Percentiles rank a stretch among this genome's conserved stretches.
These are phyloP conservation scores for Lasiurus cinereus DNA, from an alignment of 2,113 vertebrate species.

Conservation along the genomic window DNA sequence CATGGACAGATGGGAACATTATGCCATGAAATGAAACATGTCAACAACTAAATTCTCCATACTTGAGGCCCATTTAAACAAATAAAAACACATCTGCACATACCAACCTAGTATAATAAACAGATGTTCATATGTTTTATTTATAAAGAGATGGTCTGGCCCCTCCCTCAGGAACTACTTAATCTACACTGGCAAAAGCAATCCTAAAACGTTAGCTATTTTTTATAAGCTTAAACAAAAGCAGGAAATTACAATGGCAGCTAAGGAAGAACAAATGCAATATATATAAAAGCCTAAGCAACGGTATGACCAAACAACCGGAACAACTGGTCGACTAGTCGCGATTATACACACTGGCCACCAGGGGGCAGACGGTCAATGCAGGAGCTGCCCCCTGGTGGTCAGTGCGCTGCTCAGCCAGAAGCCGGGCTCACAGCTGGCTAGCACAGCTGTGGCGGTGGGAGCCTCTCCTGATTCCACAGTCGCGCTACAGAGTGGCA, in stretches of 20 bases:
- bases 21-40: not conserved
- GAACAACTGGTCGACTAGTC: too few species aligned
- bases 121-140: not conserved
- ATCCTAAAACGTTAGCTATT: not conserved
- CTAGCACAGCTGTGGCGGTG: too few species aligned
- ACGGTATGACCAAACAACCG: too few species aligned
- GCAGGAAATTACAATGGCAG: not conserved
- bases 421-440: too few species aligned
- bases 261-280: not conserved
- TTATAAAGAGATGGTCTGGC: not conserved
- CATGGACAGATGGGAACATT: not conserved
- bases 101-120: not conserved
- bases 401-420: too few species aligned
- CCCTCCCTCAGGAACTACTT: not conserved
- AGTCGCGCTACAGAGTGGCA: too few species aligned
- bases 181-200: not conserved
- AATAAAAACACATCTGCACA: not conserved
- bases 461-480: too few species aligned
- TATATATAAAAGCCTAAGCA: too few species aligned
- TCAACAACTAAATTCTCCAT: not conserved
- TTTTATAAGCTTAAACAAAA: slow-evolving; percentile 29
- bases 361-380: too few species aligned
- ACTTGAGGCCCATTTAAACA: not conserved
- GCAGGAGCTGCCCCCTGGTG: too few species aligned
- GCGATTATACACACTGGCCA: too few species aligned